These are phyloP conservation scores for Gymnorhina tibicen DNA, from an alignment of 2,113 vertebrate genomes.

Conservation along the genomic window DNA sequence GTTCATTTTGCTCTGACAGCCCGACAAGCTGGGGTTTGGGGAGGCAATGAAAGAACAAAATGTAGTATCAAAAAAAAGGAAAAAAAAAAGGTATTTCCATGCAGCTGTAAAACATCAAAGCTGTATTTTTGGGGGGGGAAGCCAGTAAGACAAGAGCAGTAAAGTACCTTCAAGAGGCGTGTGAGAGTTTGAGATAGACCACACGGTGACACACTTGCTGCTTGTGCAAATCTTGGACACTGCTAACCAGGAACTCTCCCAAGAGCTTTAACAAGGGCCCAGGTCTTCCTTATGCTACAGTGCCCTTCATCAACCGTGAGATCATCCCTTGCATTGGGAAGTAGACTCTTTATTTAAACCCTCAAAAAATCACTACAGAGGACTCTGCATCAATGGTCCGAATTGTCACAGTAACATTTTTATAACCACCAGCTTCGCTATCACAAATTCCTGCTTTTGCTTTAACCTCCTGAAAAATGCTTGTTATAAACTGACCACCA, in stretches of 20 bases:
- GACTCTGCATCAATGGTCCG: neutral
- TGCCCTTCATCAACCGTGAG: neutral
- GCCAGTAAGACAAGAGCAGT: neutral
- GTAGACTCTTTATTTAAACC: neutral
- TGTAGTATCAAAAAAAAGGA: neutral
- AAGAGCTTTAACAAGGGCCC: neutral
- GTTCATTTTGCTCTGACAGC: neutral
- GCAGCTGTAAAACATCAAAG: neutral
- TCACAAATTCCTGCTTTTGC: neutral
- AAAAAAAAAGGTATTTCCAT: neutral
- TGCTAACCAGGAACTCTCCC: neutral
- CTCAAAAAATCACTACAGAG: rapidly evolving
- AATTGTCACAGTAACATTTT: neutral
- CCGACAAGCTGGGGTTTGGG: neutral
- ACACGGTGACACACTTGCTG: neutral
- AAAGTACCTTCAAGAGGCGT: neutral
- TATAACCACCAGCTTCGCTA: neutral
- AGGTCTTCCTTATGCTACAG: neutral
- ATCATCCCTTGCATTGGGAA: neutral
- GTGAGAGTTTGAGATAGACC: neutral
- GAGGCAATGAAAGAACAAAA: neutral
- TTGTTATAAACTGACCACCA: neutral
- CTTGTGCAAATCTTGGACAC: neutral
- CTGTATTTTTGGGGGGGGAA: neutral
- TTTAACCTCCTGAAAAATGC: neutral